Evolutionary conservation across 2,797 vertebrate species (phyloP).

Genomic region (Cercopithecus diana): DNA sequence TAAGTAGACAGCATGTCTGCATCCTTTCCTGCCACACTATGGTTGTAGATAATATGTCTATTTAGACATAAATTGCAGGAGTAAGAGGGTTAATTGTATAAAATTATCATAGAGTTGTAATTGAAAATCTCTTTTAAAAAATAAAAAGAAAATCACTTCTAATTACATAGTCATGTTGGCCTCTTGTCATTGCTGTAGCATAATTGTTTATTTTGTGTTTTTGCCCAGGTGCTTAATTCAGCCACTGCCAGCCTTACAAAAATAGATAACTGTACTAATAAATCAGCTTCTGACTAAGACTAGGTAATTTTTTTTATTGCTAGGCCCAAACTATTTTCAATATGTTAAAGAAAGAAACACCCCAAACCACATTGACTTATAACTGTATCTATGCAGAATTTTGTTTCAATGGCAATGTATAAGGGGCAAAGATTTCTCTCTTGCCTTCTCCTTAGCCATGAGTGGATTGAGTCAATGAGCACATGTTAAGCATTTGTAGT

Average conservation of each 20-base stretch:
- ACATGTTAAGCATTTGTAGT: not conserved
- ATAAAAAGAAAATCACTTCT: not conserved
- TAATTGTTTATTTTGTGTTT: not conserved
- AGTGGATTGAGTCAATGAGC: not conserved
- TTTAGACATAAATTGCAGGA: not conserved
- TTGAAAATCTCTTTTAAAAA: not conserved
- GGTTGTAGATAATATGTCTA: not conserved
- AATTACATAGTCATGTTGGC: not conserved
- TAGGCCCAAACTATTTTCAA: not conserved
- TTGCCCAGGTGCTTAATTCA: not conserved
- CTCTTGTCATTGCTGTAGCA: not conserved
- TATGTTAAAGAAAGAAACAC: not conserved
- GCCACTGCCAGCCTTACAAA: not conserved
- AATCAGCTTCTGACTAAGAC: not conserved
- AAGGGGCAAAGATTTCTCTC: not conserved
- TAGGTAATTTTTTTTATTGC: not conserved
- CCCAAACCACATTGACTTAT: not conserved
- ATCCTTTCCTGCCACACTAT: not conserved
- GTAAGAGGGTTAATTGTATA: not conserved
- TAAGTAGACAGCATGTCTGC: not conserved
- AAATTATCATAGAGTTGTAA: not conserved
- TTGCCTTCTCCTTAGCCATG: not conserved
- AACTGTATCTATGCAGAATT: not conserved
- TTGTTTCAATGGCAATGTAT: not conserved
- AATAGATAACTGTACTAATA: not conserved